phyloP scores from a whole-genome alignment of 2,888 invertebrate species.

The Hoplodrina ambigua region DNA sequence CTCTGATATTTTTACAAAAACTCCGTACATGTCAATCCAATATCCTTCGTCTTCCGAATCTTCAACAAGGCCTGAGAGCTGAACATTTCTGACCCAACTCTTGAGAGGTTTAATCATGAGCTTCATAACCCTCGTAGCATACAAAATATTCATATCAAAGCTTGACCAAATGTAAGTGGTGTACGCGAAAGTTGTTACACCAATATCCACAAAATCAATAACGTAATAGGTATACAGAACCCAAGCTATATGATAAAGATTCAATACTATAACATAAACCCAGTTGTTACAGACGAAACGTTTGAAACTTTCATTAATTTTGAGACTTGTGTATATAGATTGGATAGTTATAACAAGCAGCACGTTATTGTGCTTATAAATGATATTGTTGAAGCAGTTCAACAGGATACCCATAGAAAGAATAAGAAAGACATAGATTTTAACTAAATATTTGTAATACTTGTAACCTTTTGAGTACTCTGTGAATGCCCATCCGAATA shows the following conservation, averaged over 20 bases:
- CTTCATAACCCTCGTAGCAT: slow-evolving; percentile 21
- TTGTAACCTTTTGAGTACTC: neutral
- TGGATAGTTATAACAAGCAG: slow-evolving; percentile 23
- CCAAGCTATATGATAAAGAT: slow-evolving; percentile 3
- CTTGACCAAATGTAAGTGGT: neutral
- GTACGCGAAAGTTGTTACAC: slow-evolving; percentile 6
- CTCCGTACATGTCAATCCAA: slow-evolving; percentile 20
- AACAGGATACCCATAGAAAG: neutral
- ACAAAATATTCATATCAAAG: slow-evolving; percentile 7
- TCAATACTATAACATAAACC: neutral
- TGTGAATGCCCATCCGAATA: neutral
- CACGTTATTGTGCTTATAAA: slow-evolving; percentile 12
- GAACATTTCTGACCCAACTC: slow-evolving; percentile 5
- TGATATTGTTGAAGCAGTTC: slow-evolving; percentile 9
- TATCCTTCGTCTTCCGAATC: slow-evolving; percentile 5
- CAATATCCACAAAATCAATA: slow-evolving; percentile 7
- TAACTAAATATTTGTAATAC: neutral
- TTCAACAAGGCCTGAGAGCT: neutral
- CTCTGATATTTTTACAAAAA: slow-evolving; percentile 10
- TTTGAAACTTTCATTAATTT: neutral
- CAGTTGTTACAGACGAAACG: neutral
- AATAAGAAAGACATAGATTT: neutral
- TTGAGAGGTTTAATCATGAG: slow-evolving; percentile 9
- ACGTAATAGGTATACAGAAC: slow-evolving; percentile 10
- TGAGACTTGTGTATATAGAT: slow-evolving; percentile 11